Base-by-base conservation (phyloP, 2,888 invertebrate species). In the Drosophila rubida region DNA sequence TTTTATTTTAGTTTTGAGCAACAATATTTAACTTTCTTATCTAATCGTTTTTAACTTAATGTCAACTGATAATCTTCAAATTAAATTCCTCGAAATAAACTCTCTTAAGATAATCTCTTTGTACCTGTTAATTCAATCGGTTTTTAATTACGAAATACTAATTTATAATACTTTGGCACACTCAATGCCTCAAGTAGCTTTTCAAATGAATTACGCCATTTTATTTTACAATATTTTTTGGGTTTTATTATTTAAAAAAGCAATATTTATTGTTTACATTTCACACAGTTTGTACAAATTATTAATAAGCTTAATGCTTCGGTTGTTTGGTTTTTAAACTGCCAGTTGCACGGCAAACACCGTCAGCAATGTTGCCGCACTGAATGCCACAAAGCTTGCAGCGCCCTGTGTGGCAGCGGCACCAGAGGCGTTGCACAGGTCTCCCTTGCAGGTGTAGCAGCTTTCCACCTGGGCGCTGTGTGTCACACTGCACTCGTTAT, bases 371-470 rank as follows among this genome's bases (percentile, higher is more conserved):
- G 87, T 75, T n/a, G 82, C 70, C 7, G 81, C 67, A 25, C 90
- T 85, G 41, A 89, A 48, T 5, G 88, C 76, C 51, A 88, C 42
- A 37, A 82, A 82, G 13, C 88, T 79, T 11, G 73, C 81, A n/a
- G 91, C 88, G 0, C 90, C 7, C 7, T 25, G 4, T 5, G 25
- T 7, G 25, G 7, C 7, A 7, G 25, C 5, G 25, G 25, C 25
- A 6, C 25, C 83, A 14, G 90, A 89, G 22, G 89, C 88, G 83
- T 95, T 95, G 92, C 95, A 95, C 2, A 94, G 94, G 75, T 95
- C 95, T 27, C 93, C 93, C 60, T 94, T 94, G 88, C 95, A 95
- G 59, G 94, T 95, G 87, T 94, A 94, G 79, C 95, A 95, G 60
- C 66, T 84, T 5, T 89, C 87, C 35, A 91, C 85, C 9, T 85